Conservation (phyloP, 2,888 invertebrate species). For the Zootermopsis nevadensis region DNA sequence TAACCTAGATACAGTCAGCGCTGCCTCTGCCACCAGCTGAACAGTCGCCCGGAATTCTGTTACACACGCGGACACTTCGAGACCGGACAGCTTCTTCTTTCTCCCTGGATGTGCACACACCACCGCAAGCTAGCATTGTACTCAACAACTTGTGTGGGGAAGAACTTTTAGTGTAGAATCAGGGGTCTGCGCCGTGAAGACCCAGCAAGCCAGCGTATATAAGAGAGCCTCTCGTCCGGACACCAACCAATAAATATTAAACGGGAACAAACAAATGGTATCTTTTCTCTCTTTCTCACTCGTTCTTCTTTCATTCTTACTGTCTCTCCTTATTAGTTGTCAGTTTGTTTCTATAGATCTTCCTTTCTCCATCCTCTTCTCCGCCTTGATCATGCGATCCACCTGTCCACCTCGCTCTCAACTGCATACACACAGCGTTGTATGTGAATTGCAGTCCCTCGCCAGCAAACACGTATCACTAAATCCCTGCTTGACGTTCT, state of each 20-base stretch:
- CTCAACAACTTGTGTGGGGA: constrained; percentile 16
- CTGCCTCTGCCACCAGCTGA: background rate
- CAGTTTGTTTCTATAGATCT: constrained; percentile 44
- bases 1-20: background rate
- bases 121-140: constrained; percentile 17
- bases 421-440: constrained; percentile 7
- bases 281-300: constrained; percentile 48
- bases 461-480: constrained; percentile 19
- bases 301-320: constrained; percentile 37
- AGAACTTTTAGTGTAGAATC: constrained; percentile 28
- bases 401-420: constrained; percentile 32
- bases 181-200: constrained; percentile 29
- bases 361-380: constrained; percentile 36
- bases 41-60: background rate
- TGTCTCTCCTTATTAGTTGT: constrained; percentile 50
- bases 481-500: constrained; percentile 5
- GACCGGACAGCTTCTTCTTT: background rate
- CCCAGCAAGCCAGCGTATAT: constrained; percentile 43
- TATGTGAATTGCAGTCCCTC: constrained; percentile 31
- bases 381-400: constrained; percentile 14
- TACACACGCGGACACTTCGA: background rate
- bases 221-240: constrained; percentile 47
- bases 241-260: constrained; percentile 54
- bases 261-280: constrained; percentile 54
- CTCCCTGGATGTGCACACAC: constrained; percentile 6